A percentile compares a stretch with the other conserved stretches of the same genome.
Conservation (phyloP, 2,113 vertebrate species). For the Tautogolabrus adspersus region DNA sequence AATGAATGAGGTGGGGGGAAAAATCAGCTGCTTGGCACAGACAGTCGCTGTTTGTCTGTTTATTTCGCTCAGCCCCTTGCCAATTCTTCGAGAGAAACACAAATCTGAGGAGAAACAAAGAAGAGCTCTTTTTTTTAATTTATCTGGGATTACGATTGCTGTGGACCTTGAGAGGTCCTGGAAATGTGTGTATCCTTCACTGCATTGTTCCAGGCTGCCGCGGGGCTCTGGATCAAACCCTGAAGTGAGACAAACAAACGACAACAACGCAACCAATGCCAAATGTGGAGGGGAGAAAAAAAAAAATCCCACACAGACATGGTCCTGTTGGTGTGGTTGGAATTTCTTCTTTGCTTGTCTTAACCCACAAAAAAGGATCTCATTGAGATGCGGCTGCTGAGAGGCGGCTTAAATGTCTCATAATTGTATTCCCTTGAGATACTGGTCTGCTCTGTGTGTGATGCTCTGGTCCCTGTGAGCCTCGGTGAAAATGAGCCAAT, state of each 20-base stretch:
- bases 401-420: conserved; percentile 70
- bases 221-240: conserved; percentile 57
- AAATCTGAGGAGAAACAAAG: neutral
- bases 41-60: conserved; percentile 11
- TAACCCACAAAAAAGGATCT: conserved; percentile 16
- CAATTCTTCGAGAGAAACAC: conserved; percentile 41
- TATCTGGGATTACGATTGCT: neutral
- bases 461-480: conserved; percentile 45
- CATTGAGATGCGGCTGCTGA: conserved; percentile 57
- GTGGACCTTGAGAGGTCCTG: conserved; percentile 36
- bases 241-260: conserved; percentile 76
- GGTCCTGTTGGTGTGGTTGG: conserved; percentile 41
- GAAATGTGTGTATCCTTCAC: conserved; percentile 40
- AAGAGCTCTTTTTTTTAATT: neutral
- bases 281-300: conserved; percentile 18
- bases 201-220: conserved; percentile 75
- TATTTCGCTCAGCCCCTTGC: conserved; percentile 9
- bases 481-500: conserved; percentile 34
- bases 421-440: conserved; percentile 71
- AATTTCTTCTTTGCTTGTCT: conserved; percentile 43
- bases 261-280: conserved; percentile 58
- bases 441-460: conserved; percentile 42
- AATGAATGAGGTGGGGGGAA: conserved; percentile 7
- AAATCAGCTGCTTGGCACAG: conserved; percentile 32
- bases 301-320: conserved; percentile 41